These are phyloP conservation scores for Drepana arcuata DNA, from an alignment of 1,140 invertebrate genomes.

Conservation along the genomic window DNA sequence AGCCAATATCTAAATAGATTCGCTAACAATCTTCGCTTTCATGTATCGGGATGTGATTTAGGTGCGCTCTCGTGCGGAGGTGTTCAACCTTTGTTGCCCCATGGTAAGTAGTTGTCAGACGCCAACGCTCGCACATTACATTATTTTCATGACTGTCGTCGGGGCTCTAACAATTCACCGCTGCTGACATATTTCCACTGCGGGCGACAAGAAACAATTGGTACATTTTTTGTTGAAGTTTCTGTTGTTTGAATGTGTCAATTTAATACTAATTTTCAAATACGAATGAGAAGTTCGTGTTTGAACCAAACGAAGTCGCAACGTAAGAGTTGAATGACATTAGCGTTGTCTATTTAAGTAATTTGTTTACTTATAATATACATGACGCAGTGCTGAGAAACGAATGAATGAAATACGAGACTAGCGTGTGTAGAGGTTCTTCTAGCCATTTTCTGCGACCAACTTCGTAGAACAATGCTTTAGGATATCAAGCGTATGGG, in stretches of 20 bases:
- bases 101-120: too few relatives aligned
- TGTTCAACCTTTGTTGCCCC: too few relatives aligned
- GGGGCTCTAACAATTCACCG: not conserved
- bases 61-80: too few relatives aligned
- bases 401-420: constrained; percentile 9
- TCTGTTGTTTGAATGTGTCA: too few relatives aligned
- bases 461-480: constrained; percentile 25
- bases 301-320: not conserved
- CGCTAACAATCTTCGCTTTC: too few relatives aligned
- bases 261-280: not conserved
- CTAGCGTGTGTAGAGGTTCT: constrained; percentile 13
- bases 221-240: too few relatives aligned
- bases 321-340: constrained; percentile 9
- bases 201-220: not conserved
- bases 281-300: not conserved
- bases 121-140: too few relatives aligned
- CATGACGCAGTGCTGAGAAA: not conserved
- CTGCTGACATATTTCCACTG: not conserved
- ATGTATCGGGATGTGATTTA: too few relatives aligned
- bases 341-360: not conserved
- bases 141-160: not conserved
- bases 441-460: constrained; percentile 15
- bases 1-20: not conserved
- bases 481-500: constrained; percentile 23
- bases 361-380: constrained; percentile 6